Evolutionary conservation across 2,797 vertebrate genomes (phyloP), one percentile per base, ranked within the genome.

Genomic region (Squalus acanthias): DNA sequence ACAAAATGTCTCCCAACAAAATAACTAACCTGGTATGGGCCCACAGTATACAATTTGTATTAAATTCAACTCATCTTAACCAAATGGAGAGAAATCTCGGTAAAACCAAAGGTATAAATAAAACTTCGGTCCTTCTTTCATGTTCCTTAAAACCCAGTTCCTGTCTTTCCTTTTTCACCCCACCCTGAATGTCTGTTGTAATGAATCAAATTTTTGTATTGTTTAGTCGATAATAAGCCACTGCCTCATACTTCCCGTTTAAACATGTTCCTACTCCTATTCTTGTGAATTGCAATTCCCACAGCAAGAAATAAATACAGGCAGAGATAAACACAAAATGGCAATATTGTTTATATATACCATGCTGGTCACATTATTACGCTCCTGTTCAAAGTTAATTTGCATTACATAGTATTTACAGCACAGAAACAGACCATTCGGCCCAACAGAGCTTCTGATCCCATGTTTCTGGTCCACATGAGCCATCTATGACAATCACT

Each of bases 231-330:
- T 95, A 57, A 53, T 95, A 95, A 95, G n/a, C 24, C 94, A 95
- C 26, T 76, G 26, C 69, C 50, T 74, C 53, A 74, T 95, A 33
- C 70, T 95, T 57, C 91, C 69, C 70, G 33, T 95, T 33, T 95
- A 76, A 20, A 76, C 33, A 74, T 57, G 50, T n/a, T 95, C 91
- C 94, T 57, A 95, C 13, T 57, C 29, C 93, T 95, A 70, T 95
- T 95, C 94, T 95, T 74, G 63, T n/a, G 24, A 72, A 95, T 95
- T 72, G 26, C 13, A 95, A 95, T 95, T 95, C 94, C 94, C 94
- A 74, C 69, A 74, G 26, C 69, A 95, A 33, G 50, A 74, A 74
- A 95, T 13, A 92, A 65, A 65, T 12, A 29, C 70, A 95, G 65
- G 60, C 33, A 63, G 60, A 67, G 29, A 65, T n/a, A 67, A 92